Conservation (phyloP, 2,888 invertebrate species). For the Lepetodrilus schrolli region DNA sequence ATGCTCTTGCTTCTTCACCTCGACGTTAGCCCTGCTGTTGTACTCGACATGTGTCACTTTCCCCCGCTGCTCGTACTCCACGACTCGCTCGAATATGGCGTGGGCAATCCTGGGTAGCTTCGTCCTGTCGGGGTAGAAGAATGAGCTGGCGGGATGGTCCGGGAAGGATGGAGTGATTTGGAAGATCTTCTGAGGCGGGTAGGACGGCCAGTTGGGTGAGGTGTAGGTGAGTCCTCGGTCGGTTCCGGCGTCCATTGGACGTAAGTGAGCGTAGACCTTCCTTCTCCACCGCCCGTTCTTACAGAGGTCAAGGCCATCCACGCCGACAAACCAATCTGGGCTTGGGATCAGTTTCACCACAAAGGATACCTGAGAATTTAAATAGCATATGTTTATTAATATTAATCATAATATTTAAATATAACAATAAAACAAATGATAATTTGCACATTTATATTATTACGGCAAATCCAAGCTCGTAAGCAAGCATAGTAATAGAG, state of each 20-base stretch:
- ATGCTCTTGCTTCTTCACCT: slow-evolving; percentile 30
- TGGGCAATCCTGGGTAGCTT: slow-evolving; percentile 89
- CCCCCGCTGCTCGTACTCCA: slow-evolving; percentile 47
- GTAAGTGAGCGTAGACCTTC: slow-evolving; percentile 91
- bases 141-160: slow-evolving; percentile 93
- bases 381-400: too few relatives aligned
- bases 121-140: slow-evolving; percentile 89
- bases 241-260: slow-evolving; percentile 93
- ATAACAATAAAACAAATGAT: too few relatives aligned
- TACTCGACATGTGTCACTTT: not conserved
- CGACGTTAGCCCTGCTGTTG: not conserved
- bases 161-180: slow-evolving; percentile 91
- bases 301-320: slow-evolving; percentile 92
- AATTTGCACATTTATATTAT: too few relatives aligned
- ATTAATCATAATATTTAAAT: too few relatives aligned
- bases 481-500: too few relatives aligned
- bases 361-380: slow-evolving; percentile 92
- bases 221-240: slow-evolving; percentile 97
- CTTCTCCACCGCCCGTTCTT: slow-evolving; percentile 93
- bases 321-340: slow-evolving; percentile 94
- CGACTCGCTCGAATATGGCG: slow-evolving; percentile 78
- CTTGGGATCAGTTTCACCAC: slow-evolving; percentile 93
- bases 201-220: slow-evolving; percentile 95
- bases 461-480: too few relatives aligned
- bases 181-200: slow-evolving; percentile 90